Percentiles rank a stretch among this genome's conserved stretches.
phyloP scores from a whole-genome alignment of 2,888 invertebrate species.

The Baronia brevicornis region DNA sequence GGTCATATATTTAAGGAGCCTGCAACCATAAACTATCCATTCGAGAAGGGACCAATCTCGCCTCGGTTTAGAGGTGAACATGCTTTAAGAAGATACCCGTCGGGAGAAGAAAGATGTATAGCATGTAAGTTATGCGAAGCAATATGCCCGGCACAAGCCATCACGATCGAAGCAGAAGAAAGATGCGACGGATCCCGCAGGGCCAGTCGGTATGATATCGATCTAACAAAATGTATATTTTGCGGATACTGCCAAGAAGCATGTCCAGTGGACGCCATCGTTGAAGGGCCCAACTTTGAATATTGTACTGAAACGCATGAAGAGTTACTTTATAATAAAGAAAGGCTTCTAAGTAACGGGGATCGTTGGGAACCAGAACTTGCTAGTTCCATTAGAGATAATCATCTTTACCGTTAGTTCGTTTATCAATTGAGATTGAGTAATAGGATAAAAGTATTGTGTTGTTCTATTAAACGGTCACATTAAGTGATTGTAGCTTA shows the following conservation, averaged over 20 bases:
- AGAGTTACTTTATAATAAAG: constrained; percentile 98
- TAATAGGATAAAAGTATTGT: too few relatives aligned
- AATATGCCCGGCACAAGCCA: constrained; percentile 98
- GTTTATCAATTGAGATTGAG: too few relatives aligned
- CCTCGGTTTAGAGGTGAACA: constrained; percentile 98
- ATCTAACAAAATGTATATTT: constrained; percentile 98
- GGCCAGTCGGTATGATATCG: constrained; percentile 98
- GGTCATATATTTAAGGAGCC: constrained; percentile 86
- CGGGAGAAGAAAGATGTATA: constrained; percentile 98
- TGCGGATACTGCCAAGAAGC: constrained; percentile 99
- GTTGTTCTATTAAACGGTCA: too few relatives aligned
- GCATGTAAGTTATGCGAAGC: constrained; percentile 99
- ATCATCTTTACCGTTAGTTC: constrained; percentile 52
- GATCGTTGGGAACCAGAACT: constrained; percentile 99
- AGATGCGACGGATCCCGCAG: constrained; percentile 95
- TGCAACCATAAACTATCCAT: constrained; percentile 99
- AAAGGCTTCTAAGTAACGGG: constrained; percentile 95
- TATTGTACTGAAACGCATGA: constrained; percentile 98
- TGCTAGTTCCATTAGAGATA: constrained; percentile 86
- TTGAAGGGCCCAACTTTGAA: constrained; percentile 99
- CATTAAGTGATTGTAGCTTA: too few relatives aligned
- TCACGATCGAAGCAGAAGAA: constrained; percentile 98
- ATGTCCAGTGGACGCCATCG: constrained; percentile 98
- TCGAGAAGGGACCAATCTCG: constrained; percentile 98
- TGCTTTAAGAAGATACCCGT: constrained; percentile 96